Base-by-base conservation (phyloP, 2,797 vertebrate species). In the Bradypodion ventrale region DNA sequence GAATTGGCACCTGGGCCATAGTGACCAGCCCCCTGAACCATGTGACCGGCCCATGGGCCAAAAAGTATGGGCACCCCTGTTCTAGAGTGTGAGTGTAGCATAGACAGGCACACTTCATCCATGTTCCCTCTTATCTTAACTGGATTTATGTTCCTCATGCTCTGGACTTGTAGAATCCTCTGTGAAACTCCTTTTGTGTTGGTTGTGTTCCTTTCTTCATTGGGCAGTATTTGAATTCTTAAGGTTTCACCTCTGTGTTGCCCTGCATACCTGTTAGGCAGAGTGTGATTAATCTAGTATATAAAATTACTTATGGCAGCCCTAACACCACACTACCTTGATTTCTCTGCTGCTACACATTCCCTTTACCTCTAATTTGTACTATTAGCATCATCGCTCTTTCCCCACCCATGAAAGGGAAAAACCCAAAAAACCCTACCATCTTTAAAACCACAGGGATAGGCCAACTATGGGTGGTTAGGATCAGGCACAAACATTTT, bases 331-430 rank as follows among this genome's bases (percentile, higher is more conserved):
- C 32, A 23, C 32, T 12, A 66, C 10, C n/a, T 32, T 13, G 63
- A 13, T 32, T 66, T 2, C 25, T 66, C n/a, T 66, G 63, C 29
- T 66, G 29, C 63, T n/a, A n/a, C n/a, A n/a, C n/a, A n/a, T n/a
- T n/a, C n/a, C n/a, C n/a, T n/a, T 66, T n/a, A 1, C 63, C 1
- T 32, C 3, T 32, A 15, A 1, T 5, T 25, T 25, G 6, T 2
- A 75, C 4, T 5, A 37, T 23, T 19, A 13, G 8, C 25, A 76
- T 16, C 10, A 37, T 4, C 25, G 1, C 32, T 25, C 23, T 19
- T 23, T 1, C 10, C 4, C n/a, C 5, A 1, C 7, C 21, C n/a
- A n/a, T 75, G 15, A 4, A 27, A 23, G 15, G 19, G 12, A 5
- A 8, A 29, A 6, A 63, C 29, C 29, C 7, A 27, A 27, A 29